Evolutionary conservation across 2,797 vertebrate genomes (phyloP).

Genomic region (Paramormyrops hopkinsi): DNA sequence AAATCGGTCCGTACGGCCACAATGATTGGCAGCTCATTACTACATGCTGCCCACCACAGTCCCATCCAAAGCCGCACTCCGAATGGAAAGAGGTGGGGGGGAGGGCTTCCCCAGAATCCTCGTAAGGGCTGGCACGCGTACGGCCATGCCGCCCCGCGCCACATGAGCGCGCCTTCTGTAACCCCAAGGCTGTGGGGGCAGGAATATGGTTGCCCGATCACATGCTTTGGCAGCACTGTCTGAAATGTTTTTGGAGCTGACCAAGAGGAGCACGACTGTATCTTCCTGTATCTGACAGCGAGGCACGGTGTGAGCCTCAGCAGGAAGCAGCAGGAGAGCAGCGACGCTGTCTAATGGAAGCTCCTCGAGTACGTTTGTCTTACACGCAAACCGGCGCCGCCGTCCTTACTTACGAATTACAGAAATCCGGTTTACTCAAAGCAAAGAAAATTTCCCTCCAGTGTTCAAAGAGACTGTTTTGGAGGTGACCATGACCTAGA

Average conservation of each 20-base stretch:
- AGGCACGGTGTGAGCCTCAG: background rate
- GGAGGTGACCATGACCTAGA: background rate
- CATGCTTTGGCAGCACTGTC: background rate
- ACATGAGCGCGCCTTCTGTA: background rate
- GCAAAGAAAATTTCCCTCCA: background rate
- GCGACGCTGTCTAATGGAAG: background rate
- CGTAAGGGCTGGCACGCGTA: background rate
- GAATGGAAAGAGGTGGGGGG: background rate
- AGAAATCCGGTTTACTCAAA: background rate
- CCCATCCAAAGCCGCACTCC: background rate
- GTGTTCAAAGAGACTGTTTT: background rate
- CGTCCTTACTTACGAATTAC: background rate
- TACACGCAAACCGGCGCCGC: background rate
- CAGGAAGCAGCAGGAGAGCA: background rate
- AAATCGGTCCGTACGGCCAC: conserved; percentile 16
- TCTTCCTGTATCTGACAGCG: background rate
- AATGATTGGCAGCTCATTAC: conserved; percentile 22
- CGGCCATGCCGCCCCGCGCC: background rate
- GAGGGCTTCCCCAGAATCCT: background rate
- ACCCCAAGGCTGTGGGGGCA: background rate
- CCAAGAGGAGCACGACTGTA: background rate
- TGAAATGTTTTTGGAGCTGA: background rate
- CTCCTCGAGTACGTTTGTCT: background rate
- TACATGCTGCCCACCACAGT: background rate
- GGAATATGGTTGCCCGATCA: background rate